Evolutionary conservation across 2,888 invertebrate genomes (phyloP).

Genomic region (Drosophila kambysellisi): DNA sequence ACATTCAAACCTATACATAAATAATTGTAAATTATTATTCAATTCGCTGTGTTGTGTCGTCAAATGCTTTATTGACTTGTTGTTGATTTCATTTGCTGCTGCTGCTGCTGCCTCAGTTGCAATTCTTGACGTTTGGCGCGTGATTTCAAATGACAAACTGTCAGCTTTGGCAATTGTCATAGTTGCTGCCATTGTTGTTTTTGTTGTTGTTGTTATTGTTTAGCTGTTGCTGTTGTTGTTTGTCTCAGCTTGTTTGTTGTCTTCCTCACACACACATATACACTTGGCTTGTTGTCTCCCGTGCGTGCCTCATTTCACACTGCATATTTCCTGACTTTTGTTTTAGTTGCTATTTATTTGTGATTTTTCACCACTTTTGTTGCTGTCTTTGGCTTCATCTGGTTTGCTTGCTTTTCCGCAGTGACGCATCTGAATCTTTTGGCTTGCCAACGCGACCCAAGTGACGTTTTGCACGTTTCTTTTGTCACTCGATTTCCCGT

Average conservation of each 20-base stretch:
- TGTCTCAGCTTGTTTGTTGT: slow-evolving; percentile 45
- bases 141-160: slow-evolving; percentile 76
- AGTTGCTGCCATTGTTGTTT: slow-evolving; percentile 12
- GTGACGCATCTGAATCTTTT: slow-evolving; percentile 64
- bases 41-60: slow-evolving; percentile 38
- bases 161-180: slow-evolving; percentile 68
- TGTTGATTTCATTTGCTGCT: slow-evolving; percentile 28
- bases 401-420: slow-evolving; percentile 50
- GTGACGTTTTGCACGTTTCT: slow-evolving; percentile 75
- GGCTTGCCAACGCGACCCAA: slow-evolving; percentile 16
- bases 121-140: slow-evolving; percentile 61
- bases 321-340: slow-evolving; percentile 55
- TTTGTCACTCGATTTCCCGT: slow-evolving; percentile 66
- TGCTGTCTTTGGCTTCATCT: slow-evolving; percentile 35
- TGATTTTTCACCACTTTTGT: slow-evolving; percentile 32
- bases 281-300: slow-evolving; percentile 33
- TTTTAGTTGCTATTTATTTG: slow-evolving; percentile 10
- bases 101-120: slow-evolving; percentile 30
- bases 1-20: slow-evolving; percentile 40
- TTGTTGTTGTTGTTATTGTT: slow-evolving; percentile 2
- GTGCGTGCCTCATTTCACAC: slow-evolving; percentile 50
- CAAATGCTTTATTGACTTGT: slow-evolving; percentile 65
- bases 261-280: slow-evolving; percentile 6
- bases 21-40: slow-evolving; percentile 60
- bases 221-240: slow-evolving; percentile 19